Base-by-base conservation (phyloP, 2,888 invertebrate species). In the Troglohyphantes excavatus region DNA sequence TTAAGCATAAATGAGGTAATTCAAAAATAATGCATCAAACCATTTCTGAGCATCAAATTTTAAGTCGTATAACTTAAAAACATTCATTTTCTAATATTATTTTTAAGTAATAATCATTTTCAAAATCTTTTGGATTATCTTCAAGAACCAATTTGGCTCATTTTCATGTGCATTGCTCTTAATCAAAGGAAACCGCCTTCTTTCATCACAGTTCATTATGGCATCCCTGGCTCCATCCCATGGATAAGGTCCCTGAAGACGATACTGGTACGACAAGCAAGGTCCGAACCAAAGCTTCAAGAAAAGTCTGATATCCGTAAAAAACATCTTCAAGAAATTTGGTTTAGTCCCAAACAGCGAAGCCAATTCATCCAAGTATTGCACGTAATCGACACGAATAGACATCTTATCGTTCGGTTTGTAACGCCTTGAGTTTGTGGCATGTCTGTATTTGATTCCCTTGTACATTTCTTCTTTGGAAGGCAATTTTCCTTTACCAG, bases 211-310 rank as follows among this genome's bases (percentile, higher is more conserved):
- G 0, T 92, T 93, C 83, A 93, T 81, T 70, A 94, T 93, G 17
- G 94, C 93, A 9, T 94, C 91, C 72, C 94, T 92, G 0, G 94
- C 94, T 2, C 93, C 94, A 6, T 91, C 78, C 94, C 94, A 94
- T 26, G 92, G 81, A 53, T 93, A 92, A 11, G 93, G 93, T 0
- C 94, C 94, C 27, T n/a, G n/a, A n/a, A n/a, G n/a, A n/a, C n/a
- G n/a, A n/a, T n/a, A n/a, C n/a, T n/a, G n/a, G n/a, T n/a, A 93
- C 0, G 93, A 92, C 0, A 93, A 92, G 61, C 92, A 92, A 1
- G 93, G 93, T 0, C 93, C 93, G 78, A 93, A 93, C 13, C 93
- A 75, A 21, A 93, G 90, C 5, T 90, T 88, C 21, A 93, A 53
- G 93, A 88, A 92, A 2, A 92, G 91, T 7, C 21, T 17, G 0